phyloP scores from a whole-genome alignment of 2,113 vertebrate genomes.

The Myocastor coypus region DNA sequence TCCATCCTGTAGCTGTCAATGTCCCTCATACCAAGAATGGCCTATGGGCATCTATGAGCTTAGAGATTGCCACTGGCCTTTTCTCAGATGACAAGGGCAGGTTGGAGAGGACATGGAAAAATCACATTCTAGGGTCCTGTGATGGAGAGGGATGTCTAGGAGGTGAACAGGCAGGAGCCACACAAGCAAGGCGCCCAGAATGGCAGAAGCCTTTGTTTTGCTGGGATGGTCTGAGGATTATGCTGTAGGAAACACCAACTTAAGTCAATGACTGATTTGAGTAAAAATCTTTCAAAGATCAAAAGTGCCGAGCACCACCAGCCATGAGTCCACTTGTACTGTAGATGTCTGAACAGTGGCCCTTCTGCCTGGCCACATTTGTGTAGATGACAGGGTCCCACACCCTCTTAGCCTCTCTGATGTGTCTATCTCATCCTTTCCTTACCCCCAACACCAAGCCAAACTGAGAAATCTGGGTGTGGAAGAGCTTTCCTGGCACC shows the following conservation, averaged over 20 bases:
- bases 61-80: background rate
- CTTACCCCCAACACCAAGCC: no score
- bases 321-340: background rate
- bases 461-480: background rate
- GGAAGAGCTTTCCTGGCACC: background rate
- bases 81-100: background rate
- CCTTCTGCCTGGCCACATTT: background rate
- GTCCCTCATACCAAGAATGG: background rate
- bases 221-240: background rate
- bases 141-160: background rate
- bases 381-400: background rate
- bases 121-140: background rate
- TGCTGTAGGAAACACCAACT: background rate
- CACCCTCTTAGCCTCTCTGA: background rate
- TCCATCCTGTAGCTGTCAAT: background rate
- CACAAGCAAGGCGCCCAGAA: accelerated
- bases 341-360: background rate
- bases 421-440: background rate
- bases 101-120: background rate
- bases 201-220: background rate
- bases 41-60: background rate
- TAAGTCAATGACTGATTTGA: background rate
- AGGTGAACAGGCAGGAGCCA: background rate
- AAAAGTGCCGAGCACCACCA: background rate
- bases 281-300: background rate